Conservation (phyloP, 2,113 vertebrate species). For the Gallinago jamesoni region DNA sequence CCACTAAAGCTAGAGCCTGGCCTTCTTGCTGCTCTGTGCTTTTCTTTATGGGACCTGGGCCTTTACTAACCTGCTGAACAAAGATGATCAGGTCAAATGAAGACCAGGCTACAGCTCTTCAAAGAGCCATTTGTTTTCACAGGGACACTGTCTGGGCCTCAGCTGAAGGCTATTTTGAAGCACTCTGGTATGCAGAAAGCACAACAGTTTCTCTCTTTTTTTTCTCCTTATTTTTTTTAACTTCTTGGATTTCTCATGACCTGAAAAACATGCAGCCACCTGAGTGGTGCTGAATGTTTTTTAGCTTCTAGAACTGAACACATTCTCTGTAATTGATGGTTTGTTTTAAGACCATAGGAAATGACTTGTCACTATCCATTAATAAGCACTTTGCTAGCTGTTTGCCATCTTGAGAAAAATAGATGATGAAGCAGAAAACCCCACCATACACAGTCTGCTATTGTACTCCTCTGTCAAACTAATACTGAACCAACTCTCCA, state of each 20-base stretch:
- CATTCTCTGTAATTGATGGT: slow-evolving; percentile 47
- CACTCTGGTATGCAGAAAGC: background rate
- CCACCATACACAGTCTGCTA: background rate
- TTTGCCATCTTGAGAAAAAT: slow-evolving; percentile 51
- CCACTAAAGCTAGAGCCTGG: background rate
- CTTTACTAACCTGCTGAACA: background rate
- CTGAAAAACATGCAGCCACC: background rate
- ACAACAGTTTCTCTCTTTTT: background rate
- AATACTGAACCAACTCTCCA: background rate
- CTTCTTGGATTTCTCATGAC: background rate
- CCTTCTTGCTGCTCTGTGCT: background rate
- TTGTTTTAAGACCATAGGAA: slow-evolving; percentile 67
- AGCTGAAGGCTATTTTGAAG: background rate
- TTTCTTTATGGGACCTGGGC: background rate
- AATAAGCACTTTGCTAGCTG: slow-evolving; percentile 59
- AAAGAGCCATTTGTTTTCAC: background rate
- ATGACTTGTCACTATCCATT: slow-evolving; percentile 60
- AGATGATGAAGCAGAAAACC: slow-evolving; percentile 59
- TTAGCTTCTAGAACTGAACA: slow-evolving; percentile 57
- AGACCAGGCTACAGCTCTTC: background rate
- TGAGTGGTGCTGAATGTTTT: slow-evolving; percentile 7
- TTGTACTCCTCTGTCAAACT: background rate
- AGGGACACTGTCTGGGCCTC: background rate
- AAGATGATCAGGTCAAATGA: background rate
- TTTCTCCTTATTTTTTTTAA: background rate